A percentile compares a stretch with the other conserved stretches of the same genome.
Conservation (phyloP, 2,888 invertebrate genomes). For the Agrochola lota region DNA sequence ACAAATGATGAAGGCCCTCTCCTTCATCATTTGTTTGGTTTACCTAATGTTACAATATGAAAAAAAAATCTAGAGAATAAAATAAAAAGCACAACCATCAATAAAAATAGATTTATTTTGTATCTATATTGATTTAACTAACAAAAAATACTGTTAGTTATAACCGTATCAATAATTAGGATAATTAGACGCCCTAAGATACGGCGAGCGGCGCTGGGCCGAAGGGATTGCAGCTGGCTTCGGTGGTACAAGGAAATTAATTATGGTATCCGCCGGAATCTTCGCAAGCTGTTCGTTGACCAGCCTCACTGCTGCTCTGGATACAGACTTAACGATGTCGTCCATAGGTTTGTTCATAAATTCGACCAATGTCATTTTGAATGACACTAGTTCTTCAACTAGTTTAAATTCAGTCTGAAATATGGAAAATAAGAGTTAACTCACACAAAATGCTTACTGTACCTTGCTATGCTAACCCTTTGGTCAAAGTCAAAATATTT, state of each 20-base stretch:
- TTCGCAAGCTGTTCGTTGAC: conserved; percentile 14
- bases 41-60: neutral
- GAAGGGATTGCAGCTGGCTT: neutral
- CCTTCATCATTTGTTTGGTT: neutral
- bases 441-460: neutral
- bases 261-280: conserved; percentile 6
- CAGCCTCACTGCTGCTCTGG: conserved; percentile 1
- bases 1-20: neutral
- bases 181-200: neutral
- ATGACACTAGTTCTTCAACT: conserved; percentile 1
- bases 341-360: conserved; percentile 35
- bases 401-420: conserved; percentile 28
- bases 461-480: neutral
- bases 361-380: conserved; percentile 12
- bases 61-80: neutral
- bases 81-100: neutral
- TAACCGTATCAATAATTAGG: conserved; percentile 16
- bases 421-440: neutral
- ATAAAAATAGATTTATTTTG: neutral
- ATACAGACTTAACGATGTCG: conserved; percentile 20
- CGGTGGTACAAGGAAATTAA: conserved; percentile 3
- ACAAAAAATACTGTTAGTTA: too few species aligned
- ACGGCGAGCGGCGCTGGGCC: neutral
- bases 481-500: neutral
- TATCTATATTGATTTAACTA: too few species aligned